Evolutionary conservation across 2,113 vertebrate genomes (phyloP), one percentile per base, ranked within the genome.

Genomic region (Gulo gulo): DNA sequence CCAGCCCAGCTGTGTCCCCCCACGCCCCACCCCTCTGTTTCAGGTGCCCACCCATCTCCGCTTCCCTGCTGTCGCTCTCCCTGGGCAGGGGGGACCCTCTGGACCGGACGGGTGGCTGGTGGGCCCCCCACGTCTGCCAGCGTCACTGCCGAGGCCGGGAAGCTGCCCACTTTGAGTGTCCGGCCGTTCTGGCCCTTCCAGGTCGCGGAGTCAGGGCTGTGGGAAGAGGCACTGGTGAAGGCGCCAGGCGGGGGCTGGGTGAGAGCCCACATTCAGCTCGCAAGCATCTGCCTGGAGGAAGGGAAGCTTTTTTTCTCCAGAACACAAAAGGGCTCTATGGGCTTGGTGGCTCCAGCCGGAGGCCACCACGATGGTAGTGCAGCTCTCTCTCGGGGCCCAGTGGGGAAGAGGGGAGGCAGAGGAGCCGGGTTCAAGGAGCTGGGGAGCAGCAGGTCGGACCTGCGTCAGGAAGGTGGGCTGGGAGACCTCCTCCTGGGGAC

Each of bases 101-200:
- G 96, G 52, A 23, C n/a, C 9, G 82, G 61, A 47, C 2, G 82
- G 65, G 94, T 20, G 26, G 92, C 34, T 6, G n/a, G 42, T 0
- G 86, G 63, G 8, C 87, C 57, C 0, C 98, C 96, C 0, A 29
- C 6, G 11, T 97, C 97, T 82, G 42, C 47, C 82, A 97, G 76
- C 0, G 6, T 92, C 2, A 98, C 97, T 10, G 99, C 88, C 0
- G 97, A 97, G 0, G 99, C 98, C 0, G 99, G 99, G 97, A 99
- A 99, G 98, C 96, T 99, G 88, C 99, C 99, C 4, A 99, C 97
- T 18, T 79, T 88, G 88, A 99, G 96, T 0, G 99, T 99, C 63
- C 98, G 98, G 52, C 99, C 98, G 80, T 99, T 99, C 98, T 99
- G 99, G 2, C 99, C 99, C 52, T 98, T 99, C 99, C 99, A 99